Evolutionary conservation across 2,888 invertebrate species (phyloP), one percentile per base, ranked within the genome.

Genomic region (Furcula furcula): DNA sequence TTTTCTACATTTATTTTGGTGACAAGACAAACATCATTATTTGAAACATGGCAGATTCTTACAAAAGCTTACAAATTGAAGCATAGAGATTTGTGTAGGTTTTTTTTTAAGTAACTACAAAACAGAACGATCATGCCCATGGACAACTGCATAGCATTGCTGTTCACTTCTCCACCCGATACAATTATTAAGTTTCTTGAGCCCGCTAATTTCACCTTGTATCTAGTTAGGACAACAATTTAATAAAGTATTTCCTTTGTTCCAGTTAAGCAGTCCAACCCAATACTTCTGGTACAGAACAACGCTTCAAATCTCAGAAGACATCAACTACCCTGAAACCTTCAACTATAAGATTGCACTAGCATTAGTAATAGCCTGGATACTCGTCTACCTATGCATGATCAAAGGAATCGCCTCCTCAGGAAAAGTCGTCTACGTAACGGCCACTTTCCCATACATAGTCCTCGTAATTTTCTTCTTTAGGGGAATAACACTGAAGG

Each of bases 321-420:
- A 95, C 72, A 96, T 98, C 43, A 94, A 96, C 70, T 91, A 93
- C 35, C 95, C 97, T 0, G 93, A 94, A 64, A 91, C 91, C 2
- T 97, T 98, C 83, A 98, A 98, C 82, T 96, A 95, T 92, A 96
- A 96, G 76, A 97, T 98, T 61, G 95, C 94, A 1, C 73, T 97
- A 21, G 95, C 97, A 7, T 89, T 98, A 25, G 90, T 97, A 6
- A 91, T 95, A 2, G 97, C 98, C 13, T 98, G 98, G 98, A 92
- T 96, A 36, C 90, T 98, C 10, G 97, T 98, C 46, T 98, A 98
- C 80, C 91, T 98, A 79, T 98, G 98, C 82, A 98, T 98, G 94
- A 97, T 98, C 57, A 98, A 98, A 78, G 98, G 98, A 32, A 98
- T 98, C 46, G 98, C 98, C 1, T 97, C 97, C 3, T 98, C 98